phyloP scores from a whole-genome alignment of 2,888 invertebrate species.

The Tricholauxania praeusta region DNA sequence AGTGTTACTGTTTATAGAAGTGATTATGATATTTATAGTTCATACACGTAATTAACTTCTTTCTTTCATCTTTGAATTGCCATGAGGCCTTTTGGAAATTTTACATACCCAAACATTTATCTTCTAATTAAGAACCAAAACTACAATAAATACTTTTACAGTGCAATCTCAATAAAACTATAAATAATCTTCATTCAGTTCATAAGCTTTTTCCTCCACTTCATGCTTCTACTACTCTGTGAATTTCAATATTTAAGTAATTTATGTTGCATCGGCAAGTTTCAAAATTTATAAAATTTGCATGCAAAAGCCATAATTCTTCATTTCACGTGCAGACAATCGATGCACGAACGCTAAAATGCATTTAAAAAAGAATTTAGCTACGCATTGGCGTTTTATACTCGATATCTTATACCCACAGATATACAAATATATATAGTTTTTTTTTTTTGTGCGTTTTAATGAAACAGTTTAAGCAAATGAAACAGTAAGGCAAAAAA shows the following conservation, averaged over 20 bases:
- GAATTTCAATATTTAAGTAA: slow-evolving; percentile 57
- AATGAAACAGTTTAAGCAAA: slow-evolving; percentile 25
- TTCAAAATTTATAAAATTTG: slow-evolving; percentile 56
- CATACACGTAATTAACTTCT: too few relatives aligned
- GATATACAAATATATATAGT: neutral
- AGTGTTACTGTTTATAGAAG: too few relatives aligned
- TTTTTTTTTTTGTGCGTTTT: too few relatives aligned
- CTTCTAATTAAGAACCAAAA: neutral
- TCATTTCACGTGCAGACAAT: slow-evolving; percentile 56
- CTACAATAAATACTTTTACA: neutral
- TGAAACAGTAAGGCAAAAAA: neutral
- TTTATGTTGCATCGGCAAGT: slow-evolving; percentile 63
- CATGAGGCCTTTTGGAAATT: too few relatives aligned
- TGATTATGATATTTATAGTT: too few relatives aligned
- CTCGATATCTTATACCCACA: too few relatives aligned
- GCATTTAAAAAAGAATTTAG: slow-evolving; percentile 51
- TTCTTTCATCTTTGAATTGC: too few relatives aligned
- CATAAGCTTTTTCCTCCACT: neutral
- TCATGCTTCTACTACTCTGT: neutral
- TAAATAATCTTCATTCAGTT: too few relatives aligned
- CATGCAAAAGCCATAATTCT: slow-evolving; percentile 65
- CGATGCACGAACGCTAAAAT: slow-evolving; percentile 38
- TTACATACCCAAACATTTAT: too few relatives aligned
- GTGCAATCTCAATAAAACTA: too few relatives aligned
- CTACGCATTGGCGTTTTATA: slow-evolving; percentile 46